phyloP scores from a whole-genome alignment of 2,888 invertebrate genomes.

The Hemicrepidius hirtus region DNA sequence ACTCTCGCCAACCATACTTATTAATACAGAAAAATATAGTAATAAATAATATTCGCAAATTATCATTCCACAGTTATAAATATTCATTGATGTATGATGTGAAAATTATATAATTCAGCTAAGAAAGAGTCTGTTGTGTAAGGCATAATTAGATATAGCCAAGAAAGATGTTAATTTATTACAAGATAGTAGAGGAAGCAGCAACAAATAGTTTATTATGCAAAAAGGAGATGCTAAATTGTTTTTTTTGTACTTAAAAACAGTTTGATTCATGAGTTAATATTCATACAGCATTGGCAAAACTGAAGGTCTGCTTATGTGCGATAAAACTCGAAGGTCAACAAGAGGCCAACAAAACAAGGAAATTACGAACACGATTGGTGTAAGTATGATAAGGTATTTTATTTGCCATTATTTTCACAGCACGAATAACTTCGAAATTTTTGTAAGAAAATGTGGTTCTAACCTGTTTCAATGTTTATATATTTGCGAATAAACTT shows the following conservation, averaged over 20 bases:
- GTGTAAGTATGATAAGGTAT: slow-evolving; percentile 9
- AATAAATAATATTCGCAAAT: too few relatives aligned
- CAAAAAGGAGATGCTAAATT: not conserved
- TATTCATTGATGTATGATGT: too few relatives aligned
- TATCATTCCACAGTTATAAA: too few relatives aligned
- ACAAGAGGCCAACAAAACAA: slow-evolving; percentile 21
- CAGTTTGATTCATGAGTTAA: slow-evolving; percentile 12
- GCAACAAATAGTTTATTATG: not conserved
- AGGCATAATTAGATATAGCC: too few relatives aligned
- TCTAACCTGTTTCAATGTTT: too few relatives aligned
- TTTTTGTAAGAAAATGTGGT: not conserved
- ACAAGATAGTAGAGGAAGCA: not conserved
- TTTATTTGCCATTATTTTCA: slow-evolving; percentile 13
- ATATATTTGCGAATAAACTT: too few relatives aligned
- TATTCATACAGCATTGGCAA: slow-evolving; percentile 27
- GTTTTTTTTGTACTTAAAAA: slow-evolving; percentile 7
- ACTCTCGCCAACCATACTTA: too few relatives aligned
- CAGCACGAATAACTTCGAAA: not conserved
- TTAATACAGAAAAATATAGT: too few relatives aligned
- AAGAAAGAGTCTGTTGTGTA: too few relatives aligned
- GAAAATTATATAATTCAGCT: too few relatives aligned
- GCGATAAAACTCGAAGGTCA: slow-evolving; percentile 27
- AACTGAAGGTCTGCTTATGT: slow-evolving; percentile 21
- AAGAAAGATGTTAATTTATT: too few relatives aligned
- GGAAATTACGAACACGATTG: slow-evolving; percentile 18